These are phyloP conservation scores for Caradrina clavipalpis DNA, from an alignment of 2,888 invertebrate species.

Conservation along the genomic window DNA sequence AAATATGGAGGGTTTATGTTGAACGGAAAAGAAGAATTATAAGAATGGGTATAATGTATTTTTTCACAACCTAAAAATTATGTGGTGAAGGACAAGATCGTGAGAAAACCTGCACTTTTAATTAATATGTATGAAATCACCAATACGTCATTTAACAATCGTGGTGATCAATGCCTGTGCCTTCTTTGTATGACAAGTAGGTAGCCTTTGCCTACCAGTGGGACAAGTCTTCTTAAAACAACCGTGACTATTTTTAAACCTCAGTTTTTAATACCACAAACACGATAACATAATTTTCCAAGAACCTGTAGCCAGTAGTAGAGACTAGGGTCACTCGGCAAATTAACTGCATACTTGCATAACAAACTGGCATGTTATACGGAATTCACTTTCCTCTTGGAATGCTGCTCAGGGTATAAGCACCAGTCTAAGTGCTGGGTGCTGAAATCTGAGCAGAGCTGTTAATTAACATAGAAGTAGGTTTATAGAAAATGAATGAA, in stretches of 20 bases:
- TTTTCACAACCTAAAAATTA: too few species aligned
- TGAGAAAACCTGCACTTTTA: too few species aligned
- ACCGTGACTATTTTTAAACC: not conserved
- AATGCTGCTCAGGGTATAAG: conserved; percentile 74
- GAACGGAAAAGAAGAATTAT: not conserved
- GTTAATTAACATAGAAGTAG: conserved; percentile 36
- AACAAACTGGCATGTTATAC: conserved; percentile 70
- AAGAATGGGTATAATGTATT: too few species aligned
- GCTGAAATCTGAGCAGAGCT: conserved; percentile 48
- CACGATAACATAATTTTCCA: conserved; percentile 31
- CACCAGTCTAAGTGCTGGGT: conserved; percentile 32
- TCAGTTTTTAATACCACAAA: conserved; percentile 14
- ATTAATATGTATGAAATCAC: too few species aligned
- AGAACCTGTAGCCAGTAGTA: conserved; percentile 28
- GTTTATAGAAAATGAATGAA: conserved; percentile 5
- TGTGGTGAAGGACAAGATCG: too few species aligned
- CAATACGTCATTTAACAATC: too few species aligned
- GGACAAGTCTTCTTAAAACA: not conserved
- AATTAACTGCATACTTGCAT: conserved; percentile 76
- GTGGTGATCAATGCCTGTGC: too few species aligned
- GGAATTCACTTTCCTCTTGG: conserved; percentile 80
- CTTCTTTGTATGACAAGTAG: too few species aligned
- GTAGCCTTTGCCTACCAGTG: too few species aligned
- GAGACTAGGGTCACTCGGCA: conserved; percentile 63
- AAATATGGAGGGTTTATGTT: not conserved